Conservation (phyloP, 2,113 vertebrate genomes). For the Podiceps cristatus region DNA sequence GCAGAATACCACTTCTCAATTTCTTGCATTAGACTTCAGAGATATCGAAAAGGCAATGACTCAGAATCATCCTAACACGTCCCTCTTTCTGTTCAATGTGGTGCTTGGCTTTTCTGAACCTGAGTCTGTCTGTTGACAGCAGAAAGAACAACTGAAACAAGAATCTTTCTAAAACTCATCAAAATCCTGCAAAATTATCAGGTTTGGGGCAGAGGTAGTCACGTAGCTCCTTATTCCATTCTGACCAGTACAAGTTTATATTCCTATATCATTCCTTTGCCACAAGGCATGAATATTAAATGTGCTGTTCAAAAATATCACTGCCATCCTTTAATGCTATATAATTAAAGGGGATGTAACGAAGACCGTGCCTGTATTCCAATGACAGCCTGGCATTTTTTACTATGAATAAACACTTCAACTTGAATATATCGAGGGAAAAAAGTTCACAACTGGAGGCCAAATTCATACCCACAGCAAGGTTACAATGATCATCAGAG, state of each 20-base stretch:
- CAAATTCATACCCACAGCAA: background rate
- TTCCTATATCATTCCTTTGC: background rate
- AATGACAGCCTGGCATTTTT: background rate
- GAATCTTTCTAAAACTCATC: background rate
- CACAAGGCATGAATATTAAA: background rate
- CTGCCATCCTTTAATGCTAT: background rate
- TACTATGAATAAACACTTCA: conserved; percentile 1
- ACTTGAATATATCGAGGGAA: background rate
- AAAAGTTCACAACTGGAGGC: background rate
- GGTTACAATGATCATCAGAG: background rate
- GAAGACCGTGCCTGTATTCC: background rate
- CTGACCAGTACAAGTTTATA: background rate
- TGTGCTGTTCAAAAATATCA: background rate
- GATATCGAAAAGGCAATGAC: background rate
- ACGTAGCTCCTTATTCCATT: background rate
- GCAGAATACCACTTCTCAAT: background rate
- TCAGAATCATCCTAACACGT: background rate
- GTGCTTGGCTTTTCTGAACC: background rate
- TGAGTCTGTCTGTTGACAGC: background rate
- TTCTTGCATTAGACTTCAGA: background rate
- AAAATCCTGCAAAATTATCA: background rate
- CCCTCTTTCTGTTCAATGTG: background rate
- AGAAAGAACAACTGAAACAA: background rate
- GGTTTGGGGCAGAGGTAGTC: background rate
- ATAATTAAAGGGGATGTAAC: background rate